Conservation (phyloP, 2,888 invertebrate species). For the Psylliodes chrysocephalus region DNA sequence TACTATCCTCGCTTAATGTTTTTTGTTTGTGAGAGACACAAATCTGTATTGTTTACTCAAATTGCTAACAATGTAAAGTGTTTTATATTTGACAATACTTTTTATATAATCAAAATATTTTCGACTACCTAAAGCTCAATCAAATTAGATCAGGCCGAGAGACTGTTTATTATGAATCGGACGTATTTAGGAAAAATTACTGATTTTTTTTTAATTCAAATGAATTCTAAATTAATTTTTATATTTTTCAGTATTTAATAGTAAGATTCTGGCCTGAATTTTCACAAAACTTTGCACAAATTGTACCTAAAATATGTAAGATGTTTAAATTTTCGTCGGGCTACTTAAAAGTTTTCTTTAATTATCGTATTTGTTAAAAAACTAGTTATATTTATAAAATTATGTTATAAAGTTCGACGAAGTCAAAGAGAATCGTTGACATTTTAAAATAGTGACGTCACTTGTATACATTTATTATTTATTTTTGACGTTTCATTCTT, state of each 20-base stretch:
- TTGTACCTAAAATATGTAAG: background rate
- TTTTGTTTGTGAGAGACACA: background rate
- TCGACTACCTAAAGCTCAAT: conserved; percentile 13
- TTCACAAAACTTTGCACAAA: background rate
- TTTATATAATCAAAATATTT: conserved; percentile 25
- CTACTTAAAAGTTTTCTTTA: background rate
- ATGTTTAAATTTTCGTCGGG: background rate
- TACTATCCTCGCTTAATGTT: background rate
- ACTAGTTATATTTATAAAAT: background rate
- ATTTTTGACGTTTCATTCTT: too few relatives aligned
- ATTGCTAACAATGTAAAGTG: conserved; percentile 1
- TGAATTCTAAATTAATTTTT: too few relatives aligned
- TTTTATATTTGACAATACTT: conserved; percentile 29
- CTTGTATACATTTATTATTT: too few relatives aligned
- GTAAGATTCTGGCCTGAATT: background rate
- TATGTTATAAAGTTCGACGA: background rate
- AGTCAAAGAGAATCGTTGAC: background rate
- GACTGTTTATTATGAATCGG: too few relatives aligned
- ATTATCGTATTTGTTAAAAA: background rate
- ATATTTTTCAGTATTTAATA: background rate
- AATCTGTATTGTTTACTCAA: conserved; percentile 1
- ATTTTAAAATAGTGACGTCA: too few relatives aligned
- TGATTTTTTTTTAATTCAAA: too few relatives aligned
- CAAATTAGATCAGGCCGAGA: background rate
- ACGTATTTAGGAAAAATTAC: too few relatives aligned